Evolutionary conservation across 2,888 invertebrate species (phyloP), one percentile per base, ranked within the genome.

Genomic region (Crepidodera aurea): DNA sequence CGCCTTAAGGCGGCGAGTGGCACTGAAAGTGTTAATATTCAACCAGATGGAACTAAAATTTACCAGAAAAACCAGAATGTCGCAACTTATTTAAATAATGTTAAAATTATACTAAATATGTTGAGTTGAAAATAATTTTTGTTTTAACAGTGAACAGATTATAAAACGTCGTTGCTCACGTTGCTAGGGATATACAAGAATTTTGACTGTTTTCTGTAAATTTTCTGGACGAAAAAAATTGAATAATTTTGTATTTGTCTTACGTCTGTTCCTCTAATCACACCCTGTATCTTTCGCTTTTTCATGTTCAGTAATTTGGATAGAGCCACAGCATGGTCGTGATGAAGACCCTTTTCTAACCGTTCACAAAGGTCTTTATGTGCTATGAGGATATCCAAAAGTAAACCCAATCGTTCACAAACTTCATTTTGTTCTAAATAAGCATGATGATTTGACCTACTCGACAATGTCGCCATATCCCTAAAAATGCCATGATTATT

Each of bases 261-360:
- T 78, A 87, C 87, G 75, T 86, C 86, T 40, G 84, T 83, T 18
- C 87, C 87, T 54, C 84, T 81, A 65, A 87, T 86, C 7, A 86
- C 86, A 1, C 87, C 87, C 72, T 87, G 87, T 74, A 87, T 86
- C 74, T 86, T 86, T 48, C 86, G 78, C 68, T 86, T 87, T 71
- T 88, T 88, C 53, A 87, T 78, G 1, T 84, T 83, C 29, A 87
- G 72, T 86, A 87, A 86, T 68, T 87, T 87, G 1, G 85, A 83
- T 5, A 87, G 76, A 0, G 87, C 87, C 25, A 83, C 82, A 67
- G 87, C 86, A 75, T 88, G 87, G 74, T 87, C 88, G 13, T 85
- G 83, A 13, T 85, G 84, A 1, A 87, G 84, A 2, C 87, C 87
- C 55, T 84, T 83, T 69, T 87, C 87, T 62, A 87, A 83, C 60